These are phyloP conservation scores for Drosophila birchii DNA, from an alignment of 2,888 invertebrate species.

Conservation along the genomic window DNA sequence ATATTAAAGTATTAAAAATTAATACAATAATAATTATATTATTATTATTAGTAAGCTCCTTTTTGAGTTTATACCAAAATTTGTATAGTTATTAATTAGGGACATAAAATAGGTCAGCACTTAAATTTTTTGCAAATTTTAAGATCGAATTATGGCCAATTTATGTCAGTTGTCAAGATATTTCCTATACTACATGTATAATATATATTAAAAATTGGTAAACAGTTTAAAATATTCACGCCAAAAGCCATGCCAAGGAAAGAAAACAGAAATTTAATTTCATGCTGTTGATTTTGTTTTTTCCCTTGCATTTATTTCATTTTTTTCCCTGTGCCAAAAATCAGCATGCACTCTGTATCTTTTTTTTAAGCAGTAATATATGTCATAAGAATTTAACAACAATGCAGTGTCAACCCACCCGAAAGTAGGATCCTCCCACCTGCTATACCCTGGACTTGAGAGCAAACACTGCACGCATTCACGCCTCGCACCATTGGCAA, in stretches of 20 bases:
- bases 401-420: background rate
- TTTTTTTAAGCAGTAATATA: background rate
- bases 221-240: background rate
- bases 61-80: background rate
- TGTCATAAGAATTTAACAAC: background rate
- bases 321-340: background rate
- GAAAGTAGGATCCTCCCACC: conserved; percentile 11
- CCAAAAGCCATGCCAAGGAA: background rate
- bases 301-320: background rate
- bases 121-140: background rate
- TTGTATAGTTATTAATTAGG: background rate
- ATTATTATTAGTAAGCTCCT: too few relatives aligned
- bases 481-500: conserved; percentile 38
- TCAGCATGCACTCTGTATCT: background rate
- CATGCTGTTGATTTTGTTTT: background rate
- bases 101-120: background rate
- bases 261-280: conserved; percentile 2
- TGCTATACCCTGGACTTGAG: conserved; percentile 5
- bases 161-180: conserved; percentile 10
- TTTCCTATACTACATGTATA: background rate
- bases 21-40: too few relatives aligned
- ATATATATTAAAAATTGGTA: conserved; percentile 3
- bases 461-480: conserved; percentile 25
- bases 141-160: conserved; percentile 3
- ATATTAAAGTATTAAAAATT: too few relatives aligned